Base-by-base conservation (phyloP, 2,113 vertebrate genomes). In the Zosterops borbonicus region DNA sequence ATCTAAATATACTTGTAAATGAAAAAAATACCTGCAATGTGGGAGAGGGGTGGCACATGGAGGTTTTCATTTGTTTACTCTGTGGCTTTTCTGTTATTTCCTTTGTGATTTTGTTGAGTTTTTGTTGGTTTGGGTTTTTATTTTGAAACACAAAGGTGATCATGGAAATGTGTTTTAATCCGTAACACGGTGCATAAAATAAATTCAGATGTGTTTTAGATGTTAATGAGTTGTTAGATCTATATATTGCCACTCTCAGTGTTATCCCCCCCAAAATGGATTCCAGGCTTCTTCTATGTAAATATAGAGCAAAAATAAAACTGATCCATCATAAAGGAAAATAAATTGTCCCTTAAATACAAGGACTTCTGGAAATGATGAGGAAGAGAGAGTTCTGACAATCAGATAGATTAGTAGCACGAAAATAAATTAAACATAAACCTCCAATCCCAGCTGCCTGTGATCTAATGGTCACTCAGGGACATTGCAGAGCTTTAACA, bases 401-500 rank as follows among this genome's bases (percentile, higher is more conserved):
- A 83, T 88, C 81, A 82, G 62, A 63, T 35, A 86, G 87, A 97
- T 97, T 95, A 96, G 97, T 28, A 96, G 56, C 2, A 33, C 77
- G 86, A 93, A 67, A 96, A 97, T 97, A 96, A 97, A 97, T 97
- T 97, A 95, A 95, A 97, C 86, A 93, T 95, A 94, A 97, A 96
- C 73, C 78, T 95, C 81, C 91, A 93, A 64, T 93, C 92, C 79
- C 89, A 94, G 62, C 91, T 83, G 82, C 65, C 41, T 84, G 50
- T 37, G 87, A 93, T 88, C 91, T 97, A 96, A 97, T 97, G 88
- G 85, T 95, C 94, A 97, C 94, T 93, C 78, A 71, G 95, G 95
- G 94, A 96, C 81, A 42, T 15, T 77, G 74, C 60, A 93, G 91
- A 96, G 81, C 92, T 90, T 90, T 95, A 96, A 97, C 95, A 97